phyloP scores from a whole-genome alignment of 2,888 invertebrate genomes.

The Alloplasta piceator region DNA sequence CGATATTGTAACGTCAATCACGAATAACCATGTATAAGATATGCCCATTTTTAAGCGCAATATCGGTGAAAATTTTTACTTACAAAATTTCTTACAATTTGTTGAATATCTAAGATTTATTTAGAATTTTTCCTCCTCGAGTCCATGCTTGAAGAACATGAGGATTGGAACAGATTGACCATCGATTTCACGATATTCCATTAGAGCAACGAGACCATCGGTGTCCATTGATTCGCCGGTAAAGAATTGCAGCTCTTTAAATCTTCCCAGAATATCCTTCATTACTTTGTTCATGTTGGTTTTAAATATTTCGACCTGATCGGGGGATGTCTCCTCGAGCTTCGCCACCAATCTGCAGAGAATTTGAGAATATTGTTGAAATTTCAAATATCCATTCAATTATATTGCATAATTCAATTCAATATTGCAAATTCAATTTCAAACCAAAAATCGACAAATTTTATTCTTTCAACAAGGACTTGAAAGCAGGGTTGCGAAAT shows the following conservation, averaged over 20 bases:
- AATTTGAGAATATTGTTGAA: not conserved
- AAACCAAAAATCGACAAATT: too few relatives aligned
- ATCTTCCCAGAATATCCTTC: slow-evolving; percentile 95
- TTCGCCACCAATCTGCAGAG: slow-evolving; percentile 87
- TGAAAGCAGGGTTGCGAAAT: too few relatives aligned
- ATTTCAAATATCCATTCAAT: too few relatives aligned
- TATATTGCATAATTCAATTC: too few relatives aligned
- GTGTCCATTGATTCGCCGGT: slow-evolving; percentile 96
- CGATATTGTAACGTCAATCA: slow-evolving; percentile 64
- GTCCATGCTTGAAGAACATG: slow-evolving; percentile 98
- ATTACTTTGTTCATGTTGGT: slow-evolving; percentile 96
- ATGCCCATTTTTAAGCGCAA: not conserved
- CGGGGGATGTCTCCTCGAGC: slow-evolving; percentile 91
- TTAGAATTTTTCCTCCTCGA: slow-evolving; percentile 97
- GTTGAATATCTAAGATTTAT: slow-evolving; percentile 79
- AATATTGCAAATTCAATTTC: too few relatives aligned
- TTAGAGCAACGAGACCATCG: slow-evolving; percentile 96
- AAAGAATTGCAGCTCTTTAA: slow-evolving; percentile 97
- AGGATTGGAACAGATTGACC: slow-evolving; percentile 93
- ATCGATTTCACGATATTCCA: slow-evolving; percentile 96
- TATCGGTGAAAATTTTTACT: slow-evolving; percentile 67
- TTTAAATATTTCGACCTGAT: slow-evolving; percentile 95
- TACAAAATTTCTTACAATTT: slow-evolving; percentile 80
- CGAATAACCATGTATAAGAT: slow-evolving; percentile 68
- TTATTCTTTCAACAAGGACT: too few relatives aligned